These are phyloP conservation scores for Platysteira castanea DNA, from an alignment of 2,113 vertebrate species.

Conservation along the genomic window DNA sequence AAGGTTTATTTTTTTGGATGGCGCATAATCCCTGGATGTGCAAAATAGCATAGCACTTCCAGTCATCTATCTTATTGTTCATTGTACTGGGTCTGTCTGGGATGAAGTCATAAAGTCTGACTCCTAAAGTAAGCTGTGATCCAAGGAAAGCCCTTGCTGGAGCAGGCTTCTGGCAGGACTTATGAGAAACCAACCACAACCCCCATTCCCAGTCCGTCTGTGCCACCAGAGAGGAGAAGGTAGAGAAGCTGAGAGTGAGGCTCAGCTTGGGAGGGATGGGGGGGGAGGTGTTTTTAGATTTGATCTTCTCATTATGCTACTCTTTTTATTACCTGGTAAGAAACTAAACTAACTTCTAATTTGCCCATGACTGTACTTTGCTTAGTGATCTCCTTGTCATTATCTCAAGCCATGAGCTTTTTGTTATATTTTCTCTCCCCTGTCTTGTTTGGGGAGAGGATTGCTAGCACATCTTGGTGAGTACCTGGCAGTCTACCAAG, in stretches of 20 bases:
- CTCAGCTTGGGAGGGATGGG: background rate
- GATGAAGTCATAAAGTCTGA: background rate
- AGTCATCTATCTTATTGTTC: background rate
- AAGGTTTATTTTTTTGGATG: background rate
- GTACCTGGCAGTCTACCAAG: background rate
- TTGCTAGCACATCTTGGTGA: background rate
- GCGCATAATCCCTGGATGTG: background rate
- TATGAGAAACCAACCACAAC: background rate
- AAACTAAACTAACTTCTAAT: background rate
- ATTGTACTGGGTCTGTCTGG: background rate
- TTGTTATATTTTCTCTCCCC: background rate
- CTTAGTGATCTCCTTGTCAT: background rate
- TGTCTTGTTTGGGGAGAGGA: background rate
- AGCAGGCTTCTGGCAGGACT: background rate
- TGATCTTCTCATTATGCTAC: background rate
- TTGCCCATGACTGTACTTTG: background rate
- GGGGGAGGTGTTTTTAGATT: background rate
- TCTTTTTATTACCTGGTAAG: background rate
- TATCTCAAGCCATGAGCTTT: background rate
- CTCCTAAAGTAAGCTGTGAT: background rate
- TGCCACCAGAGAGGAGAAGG: background rate
- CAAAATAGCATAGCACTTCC: background rate
- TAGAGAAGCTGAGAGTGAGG: background rate
- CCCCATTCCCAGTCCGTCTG: background rate
- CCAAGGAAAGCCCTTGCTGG: background rate